Conservation (phyloP, 2,888 invertebrate genomes). For the Noctua comes region DNA sequence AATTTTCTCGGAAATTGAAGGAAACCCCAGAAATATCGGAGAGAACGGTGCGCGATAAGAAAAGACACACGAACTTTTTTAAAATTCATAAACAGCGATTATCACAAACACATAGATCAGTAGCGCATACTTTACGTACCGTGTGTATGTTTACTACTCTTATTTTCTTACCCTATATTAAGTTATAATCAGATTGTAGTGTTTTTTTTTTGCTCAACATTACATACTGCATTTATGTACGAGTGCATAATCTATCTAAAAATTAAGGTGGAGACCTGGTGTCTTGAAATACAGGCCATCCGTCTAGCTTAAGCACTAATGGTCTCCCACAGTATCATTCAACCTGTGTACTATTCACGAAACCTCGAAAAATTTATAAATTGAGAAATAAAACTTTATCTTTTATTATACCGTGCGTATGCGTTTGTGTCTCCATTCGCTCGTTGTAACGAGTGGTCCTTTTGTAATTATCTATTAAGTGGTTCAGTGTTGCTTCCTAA, state of each 20-base stretch:
- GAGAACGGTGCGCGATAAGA: background rate
- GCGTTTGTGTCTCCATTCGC: background rate
- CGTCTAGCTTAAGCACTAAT: background rate
- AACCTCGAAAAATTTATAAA: background rate
- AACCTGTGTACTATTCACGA: background rate
- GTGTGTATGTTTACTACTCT: background rate
- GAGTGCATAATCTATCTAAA: background rate
- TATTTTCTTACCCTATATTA: background rate
- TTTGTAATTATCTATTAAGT: background rate
- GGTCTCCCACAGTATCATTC: background rate
- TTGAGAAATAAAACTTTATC: background rate
- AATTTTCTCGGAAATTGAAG: background rate
- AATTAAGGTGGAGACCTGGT: too few species aligned
- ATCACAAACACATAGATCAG: background rate
- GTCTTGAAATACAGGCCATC: background rate
- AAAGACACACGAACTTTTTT: background rate
- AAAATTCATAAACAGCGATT: too few species aligned
- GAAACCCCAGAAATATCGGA: background rate
- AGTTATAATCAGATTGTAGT: background rate
- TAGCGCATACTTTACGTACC: background rate
- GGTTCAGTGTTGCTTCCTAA: slow-evolving; percentile 79
- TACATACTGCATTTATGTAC: background rate
- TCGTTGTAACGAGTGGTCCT: background rate
- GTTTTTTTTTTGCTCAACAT: background rate
- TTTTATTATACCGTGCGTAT: background rate